These are phyloP conservation scores for Drosophila suzukii DNA, from an alignment of 1,140 invertebrate species.

Conservation along the genomic window DNA sequence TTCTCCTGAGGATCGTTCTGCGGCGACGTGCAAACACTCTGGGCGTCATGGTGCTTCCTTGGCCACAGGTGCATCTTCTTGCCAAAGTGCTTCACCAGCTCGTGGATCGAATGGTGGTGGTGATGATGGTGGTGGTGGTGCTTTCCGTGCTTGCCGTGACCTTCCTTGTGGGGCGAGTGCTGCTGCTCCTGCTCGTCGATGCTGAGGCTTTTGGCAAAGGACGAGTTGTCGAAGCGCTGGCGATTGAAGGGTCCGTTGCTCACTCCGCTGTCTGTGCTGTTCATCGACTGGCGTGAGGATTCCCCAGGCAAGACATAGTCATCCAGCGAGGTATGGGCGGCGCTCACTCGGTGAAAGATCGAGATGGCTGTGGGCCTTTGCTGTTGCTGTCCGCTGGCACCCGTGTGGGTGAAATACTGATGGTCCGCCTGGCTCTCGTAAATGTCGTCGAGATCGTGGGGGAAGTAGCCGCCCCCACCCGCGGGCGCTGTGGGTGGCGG, in stretches of 20 bases:
- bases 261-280: slow-evolving; percentile 57
- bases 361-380: slow-evolving; percentile 78
- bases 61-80: slow-evolving; percentile 88
- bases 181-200: slow-evolving; percentile 69
- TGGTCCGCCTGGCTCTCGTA: slow-evolving; percentile 79
- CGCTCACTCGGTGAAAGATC: slow-evolving; percentile 78
- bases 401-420: slow-evolving; percentile 84
- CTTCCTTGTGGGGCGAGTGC: slow-evolving; percentile 70
- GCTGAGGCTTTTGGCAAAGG: slow-evolving; percentile 86
- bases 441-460: slow-evolving; percentile 84
- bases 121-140: slow-evolving; percentile 82
- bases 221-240: slow-evolving; percentile 86
- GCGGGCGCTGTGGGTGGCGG: slow-evolving; percentile 60
- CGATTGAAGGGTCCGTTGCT: slow-evolving; percentile 29
- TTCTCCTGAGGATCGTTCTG: slow-evolving; percentile 86
- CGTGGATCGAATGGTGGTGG: slow-evolving; percentile 89
- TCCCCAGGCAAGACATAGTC: slow-evolving; percentile 60
- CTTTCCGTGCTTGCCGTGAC: slow-evolving; percentile 71
- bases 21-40: slow-evolving; percentile 83
- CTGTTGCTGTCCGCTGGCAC: slow-evolving; percentile 65
- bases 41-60: slow-evolving; percentile 85
- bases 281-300: slow-evolving; percentile 51
- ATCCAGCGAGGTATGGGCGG: slow-evolving; percentile 68
- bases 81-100: slow-evolving; percentile 89
- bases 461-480: slow-evolving; percentile 76